Evolutionary conservation across 2,113 vertebrate genomes (phyloP), one percentile per base, ranked within the genome.

Genomic region (Todiramphus chloris): DNA sequence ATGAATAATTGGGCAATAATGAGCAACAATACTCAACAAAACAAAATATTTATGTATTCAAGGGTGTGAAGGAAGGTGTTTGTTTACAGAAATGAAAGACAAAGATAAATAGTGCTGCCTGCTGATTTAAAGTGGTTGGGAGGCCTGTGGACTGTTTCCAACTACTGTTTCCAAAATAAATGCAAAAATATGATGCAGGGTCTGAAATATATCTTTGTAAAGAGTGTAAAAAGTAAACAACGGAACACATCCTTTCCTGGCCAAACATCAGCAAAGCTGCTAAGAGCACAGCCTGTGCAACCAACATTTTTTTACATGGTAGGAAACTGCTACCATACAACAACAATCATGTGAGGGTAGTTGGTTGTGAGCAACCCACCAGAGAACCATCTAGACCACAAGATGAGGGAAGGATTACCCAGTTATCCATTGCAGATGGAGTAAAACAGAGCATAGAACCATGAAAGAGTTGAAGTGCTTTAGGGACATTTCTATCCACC

Each of bases 21-120:
- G 6, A 88, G 68, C 41, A 55, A 27, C 51, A 79, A 43, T 11
- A 59, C 51, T 50, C 74, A 60, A 89, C 63, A 83, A 58, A 78
- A 20, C 51, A 81, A 92, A 95, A 27, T 37, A 53, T 55, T 73
- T 93, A 66, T 79, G 78, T 50, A 89, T 96, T 91, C 96, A 67
- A 43, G 75, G 41, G 10, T 55, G 75, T 12, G 81, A 87, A 82
- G 53, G 41, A 79, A 92, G 58, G 62, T 94, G 58, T 94, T 96
- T 95, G 75, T 90, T 95, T 76, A 93, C 84, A 89, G 53, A 96
- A 96, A 95, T 76, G 77, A 87, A 92, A 93, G 91, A 87, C 56
- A 79, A 93, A 92, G 94, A 95, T 78, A 94, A 95, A 96, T 68
- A 89, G 55, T 37, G 67, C 70, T 95, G 87, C 91, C 89, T 94